Percentiles rank a stretch among this genome's conserved stretches.
Evolutionary conservation across 2,113 vertebrate genomes (phyloP).

Genomic region (Stegostoma tigrinum): DNA sequence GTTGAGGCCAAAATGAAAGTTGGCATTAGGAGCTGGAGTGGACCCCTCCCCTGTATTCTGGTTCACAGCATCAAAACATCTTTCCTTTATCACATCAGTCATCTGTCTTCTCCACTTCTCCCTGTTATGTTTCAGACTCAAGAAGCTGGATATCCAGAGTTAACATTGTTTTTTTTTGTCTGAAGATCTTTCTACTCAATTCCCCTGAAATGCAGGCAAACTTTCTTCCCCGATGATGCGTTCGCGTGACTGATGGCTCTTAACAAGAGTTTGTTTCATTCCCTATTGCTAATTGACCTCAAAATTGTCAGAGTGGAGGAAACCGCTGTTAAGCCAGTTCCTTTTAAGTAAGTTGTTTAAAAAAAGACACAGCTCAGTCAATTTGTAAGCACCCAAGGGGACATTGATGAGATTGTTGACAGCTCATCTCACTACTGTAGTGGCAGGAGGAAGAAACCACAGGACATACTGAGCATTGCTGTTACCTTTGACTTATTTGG

Average conservation of each 20-base stretch:
- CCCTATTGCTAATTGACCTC: constrained; percentile 17
- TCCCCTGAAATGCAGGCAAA: background rate
- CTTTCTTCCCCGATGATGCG: background rate
- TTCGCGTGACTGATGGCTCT: background rate
- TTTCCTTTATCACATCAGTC: background rate
- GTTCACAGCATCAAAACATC: background rate
- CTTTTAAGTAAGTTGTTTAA: constrained; percentile 3
- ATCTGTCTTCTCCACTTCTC: background rate
- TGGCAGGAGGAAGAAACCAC: background rate
- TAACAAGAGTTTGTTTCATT: background rate
- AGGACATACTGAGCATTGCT: too few species aligned
- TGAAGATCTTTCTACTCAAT: background rate
- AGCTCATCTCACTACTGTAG: background rate
- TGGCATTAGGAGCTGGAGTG: too few species aligned
- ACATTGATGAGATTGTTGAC: constrained; percentile 32
- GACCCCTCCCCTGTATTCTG: too few species aligned
- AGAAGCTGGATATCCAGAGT: background rate
- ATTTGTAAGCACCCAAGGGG: constrained; percentile 16
- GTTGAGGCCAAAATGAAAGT: too few species aligned
- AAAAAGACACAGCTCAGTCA: constrained; percentile 2
- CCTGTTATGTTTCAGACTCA: background rate
- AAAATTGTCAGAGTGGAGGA: background rate
- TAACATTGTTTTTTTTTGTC: background rate
- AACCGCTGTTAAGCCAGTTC: background rate
- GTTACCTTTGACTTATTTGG: background rate